Conservation (phyloP, 2,797 vertebrate genomes). For the Gallirallus australis region DNA sequence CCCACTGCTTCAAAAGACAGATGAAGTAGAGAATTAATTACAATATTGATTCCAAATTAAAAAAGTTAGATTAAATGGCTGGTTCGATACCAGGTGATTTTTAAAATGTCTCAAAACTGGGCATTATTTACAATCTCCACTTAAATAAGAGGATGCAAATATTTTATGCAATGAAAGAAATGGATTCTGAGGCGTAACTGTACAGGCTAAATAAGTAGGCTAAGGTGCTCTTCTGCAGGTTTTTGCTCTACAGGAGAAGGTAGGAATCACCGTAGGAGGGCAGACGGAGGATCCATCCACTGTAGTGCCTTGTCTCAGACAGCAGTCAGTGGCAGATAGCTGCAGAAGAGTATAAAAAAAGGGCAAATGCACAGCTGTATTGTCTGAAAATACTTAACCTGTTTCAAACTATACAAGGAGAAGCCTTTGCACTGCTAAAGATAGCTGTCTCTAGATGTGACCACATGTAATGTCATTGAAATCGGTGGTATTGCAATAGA, state of each 20-base stretch:
- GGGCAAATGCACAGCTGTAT: background rate
- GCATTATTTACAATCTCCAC: constrained; percentile 1
- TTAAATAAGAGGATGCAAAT: background rate
- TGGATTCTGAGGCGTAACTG: background rate
- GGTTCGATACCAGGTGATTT: constrained; percentile 12
- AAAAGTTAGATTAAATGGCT: constrained; percentile 15
- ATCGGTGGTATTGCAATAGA: background rate
- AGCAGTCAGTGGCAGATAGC: background rate
- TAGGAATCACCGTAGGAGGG: background rate
- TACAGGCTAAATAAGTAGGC: background rate
- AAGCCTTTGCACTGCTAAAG: background rate
- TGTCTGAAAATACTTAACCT: background rate
- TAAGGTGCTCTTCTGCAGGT: background rate
- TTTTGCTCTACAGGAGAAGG: background rate
- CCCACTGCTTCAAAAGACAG: background rate
- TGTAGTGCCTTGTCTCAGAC: background rate
- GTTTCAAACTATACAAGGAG: background rate
- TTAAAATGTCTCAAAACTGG: background rate
- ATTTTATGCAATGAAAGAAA: background rate
- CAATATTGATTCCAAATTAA: constrained; percentile 28
- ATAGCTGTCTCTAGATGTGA: background rate
- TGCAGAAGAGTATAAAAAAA: background rate
- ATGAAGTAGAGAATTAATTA: constrained; percentile 40
- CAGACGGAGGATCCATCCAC: background rate
- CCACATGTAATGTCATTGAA: background rate